A percentile compares a stretch with the other conserved stretches of the same genome.
These are phyloP conservation scores for Mizuhopecten yessoensis DNA, from an alignment of 1,140 invertebrate genomes.

Conservation along the genomic window DNA sequence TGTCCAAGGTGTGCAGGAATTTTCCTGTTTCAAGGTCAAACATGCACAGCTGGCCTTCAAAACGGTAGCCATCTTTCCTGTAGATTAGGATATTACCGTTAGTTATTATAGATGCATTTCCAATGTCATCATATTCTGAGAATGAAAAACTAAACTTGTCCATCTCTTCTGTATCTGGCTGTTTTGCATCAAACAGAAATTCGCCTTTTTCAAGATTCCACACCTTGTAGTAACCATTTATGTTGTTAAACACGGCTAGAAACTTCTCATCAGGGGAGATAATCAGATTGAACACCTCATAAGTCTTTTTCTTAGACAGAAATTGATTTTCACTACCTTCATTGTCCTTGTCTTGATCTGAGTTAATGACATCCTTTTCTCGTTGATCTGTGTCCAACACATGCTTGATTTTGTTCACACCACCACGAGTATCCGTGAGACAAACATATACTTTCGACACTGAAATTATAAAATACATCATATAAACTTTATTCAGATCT, in stretches of 20 bases:
- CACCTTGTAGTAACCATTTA: not conserved
- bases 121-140: constrained; percentile 10
- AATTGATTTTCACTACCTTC: too few species aligned
- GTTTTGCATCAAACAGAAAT: not conserved
- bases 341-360: not conserved
- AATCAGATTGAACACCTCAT: not conserved
- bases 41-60: constrained; percentile 6
- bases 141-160: not conserved
- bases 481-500: too few species aligned
- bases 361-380: not conserved
- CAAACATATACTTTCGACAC: not conserved
- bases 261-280: constrained; percentile 68
- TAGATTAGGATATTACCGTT: not conserved
- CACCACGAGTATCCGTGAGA: not conserved
- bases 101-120: not conserved
- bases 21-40: constrained; percentile 58
- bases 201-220: constrained; percentile 44
- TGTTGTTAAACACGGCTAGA: constrained; percentile 51
- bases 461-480: not conserved
- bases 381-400: not conserved
- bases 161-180: not conserved
- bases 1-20: constrained; percentile 43
- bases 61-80: constrained; percentile 46
- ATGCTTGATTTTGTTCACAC: not conserved
- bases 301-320: not conserved